These are phyloP conservation scores for Genyomyrus donnyi DNA, from an alignment of 2,113 vertebrate genomes.

Conservation along the genomic window DNA sequence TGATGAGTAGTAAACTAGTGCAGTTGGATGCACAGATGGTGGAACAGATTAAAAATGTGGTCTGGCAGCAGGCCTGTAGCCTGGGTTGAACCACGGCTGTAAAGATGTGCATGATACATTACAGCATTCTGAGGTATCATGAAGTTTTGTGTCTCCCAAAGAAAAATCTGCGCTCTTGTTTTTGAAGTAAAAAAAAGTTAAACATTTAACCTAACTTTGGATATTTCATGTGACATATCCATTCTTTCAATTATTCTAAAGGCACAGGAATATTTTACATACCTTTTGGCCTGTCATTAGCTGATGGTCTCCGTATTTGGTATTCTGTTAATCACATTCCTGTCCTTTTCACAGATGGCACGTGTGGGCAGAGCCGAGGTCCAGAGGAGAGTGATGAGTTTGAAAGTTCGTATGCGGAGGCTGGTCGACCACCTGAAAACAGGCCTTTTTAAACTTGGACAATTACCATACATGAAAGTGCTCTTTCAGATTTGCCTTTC, in stretches of 20 bases:
- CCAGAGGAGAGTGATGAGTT: constrained; percentile 78
- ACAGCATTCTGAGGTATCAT: neutral
- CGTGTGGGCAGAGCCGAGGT: constrained; percentile 20
- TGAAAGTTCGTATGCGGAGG: constrained; percentile 19
- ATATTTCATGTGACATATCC: neutral
- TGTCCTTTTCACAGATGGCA: constrained; percentile 33
- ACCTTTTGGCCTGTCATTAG: neutral
- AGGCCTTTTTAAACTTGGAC: neutral
- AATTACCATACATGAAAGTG: neutral
- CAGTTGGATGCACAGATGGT: neutral
- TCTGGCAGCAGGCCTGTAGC: neutral
- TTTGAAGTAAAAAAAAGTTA: neutral
- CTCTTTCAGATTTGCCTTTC: neutral
- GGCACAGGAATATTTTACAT: neutral
- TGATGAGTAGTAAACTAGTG: neutral
- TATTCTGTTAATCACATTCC: neutral
- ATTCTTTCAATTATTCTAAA: neutral
- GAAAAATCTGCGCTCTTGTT: neutral
- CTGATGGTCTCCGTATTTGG: neutral
- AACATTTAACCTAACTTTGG: neutral
- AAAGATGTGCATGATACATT: neutral
- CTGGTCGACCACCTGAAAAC: neutral
- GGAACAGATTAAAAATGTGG: neutral
- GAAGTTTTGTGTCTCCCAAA: neutral
- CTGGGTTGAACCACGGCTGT: neutral